These are phyloP conservation scores for Pseudolaguvia tuberculata DNA, from an alignment of 2,113 vertebrate species.

Conservation along the genomic window DNA sequence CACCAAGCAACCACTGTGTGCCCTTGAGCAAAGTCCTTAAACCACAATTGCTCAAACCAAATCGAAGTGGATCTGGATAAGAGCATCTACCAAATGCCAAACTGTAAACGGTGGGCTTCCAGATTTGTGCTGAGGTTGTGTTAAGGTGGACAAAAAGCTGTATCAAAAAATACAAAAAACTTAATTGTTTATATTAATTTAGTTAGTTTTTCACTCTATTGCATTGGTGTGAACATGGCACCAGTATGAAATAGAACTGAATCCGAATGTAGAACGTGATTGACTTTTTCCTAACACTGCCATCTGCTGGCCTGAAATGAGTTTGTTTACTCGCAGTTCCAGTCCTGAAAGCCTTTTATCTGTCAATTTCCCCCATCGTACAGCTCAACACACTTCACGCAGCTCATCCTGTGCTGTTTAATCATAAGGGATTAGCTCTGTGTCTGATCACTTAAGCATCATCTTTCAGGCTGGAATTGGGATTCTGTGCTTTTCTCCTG, in stretches of 20 bases:
- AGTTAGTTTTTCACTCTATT: not conserved
- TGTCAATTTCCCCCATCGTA: not conserved
- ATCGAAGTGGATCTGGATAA: too few species aligned
- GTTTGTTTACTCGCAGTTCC: constrained; percentile 22
- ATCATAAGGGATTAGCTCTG: too few species aligned
- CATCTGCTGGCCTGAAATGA: constrained; percentile 50
- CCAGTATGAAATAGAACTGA: not conserved
- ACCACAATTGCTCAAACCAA: too few species aligned
- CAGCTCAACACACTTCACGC: not conserved
- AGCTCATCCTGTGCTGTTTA: not conserved
- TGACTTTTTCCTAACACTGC: constrained; percentile 39
- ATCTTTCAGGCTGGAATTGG: not conserved
- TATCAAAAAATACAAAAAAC: not conserved
- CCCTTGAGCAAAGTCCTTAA: too few species aligned
- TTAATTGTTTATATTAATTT: not conserved
- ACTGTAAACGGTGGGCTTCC: too few species aligned
- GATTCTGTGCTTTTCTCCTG: not conserved
- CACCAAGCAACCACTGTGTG: too few species aligned
- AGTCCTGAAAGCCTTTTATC: not conserved
- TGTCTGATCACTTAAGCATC: not conserved
- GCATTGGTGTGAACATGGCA: not conserved
- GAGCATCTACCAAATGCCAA: too few species aligned
- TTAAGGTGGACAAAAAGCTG: constrained; percentile 9
- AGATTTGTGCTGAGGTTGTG: constrained; percentile 25
- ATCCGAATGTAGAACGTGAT: not conserved